phyloP scores from a whole-genome alignment of 2,888 invertebrate species.

The Liopterus haemorrhoidalis region DNA sequence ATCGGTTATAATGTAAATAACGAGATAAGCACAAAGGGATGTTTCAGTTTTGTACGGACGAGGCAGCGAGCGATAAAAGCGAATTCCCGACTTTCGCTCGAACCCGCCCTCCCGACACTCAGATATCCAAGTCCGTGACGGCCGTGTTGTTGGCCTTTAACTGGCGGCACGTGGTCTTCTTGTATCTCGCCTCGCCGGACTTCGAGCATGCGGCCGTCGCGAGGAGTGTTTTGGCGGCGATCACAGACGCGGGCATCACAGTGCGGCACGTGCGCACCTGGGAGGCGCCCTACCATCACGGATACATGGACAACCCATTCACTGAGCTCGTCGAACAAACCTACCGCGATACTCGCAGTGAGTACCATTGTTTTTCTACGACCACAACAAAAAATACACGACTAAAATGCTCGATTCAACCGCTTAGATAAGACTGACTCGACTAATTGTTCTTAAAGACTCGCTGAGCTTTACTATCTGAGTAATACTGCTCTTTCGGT shows the following conservation, averaged over 20 bases:
- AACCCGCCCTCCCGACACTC: conserved; percentile 87
- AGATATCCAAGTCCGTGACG: conserved; percentile 88
- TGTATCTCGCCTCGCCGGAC: conserved; percentile 73
- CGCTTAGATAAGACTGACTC: no score
- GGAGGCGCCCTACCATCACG: conserved; percentile 72
- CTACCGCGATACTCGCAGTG: conserved; percentile 81
- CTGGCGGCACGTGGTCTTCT: conserved; percentile 84
- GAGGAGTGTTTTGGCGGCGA: conserved; percentile 66
- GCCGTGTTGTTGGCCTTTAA: conserved; percentile 77
- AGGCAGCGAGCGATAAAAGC: conserved; percentile 80
- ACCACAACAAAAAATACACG: neutral
- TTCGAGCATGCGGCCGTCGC: conserved; percentile 69
- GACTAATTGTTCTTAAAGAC: no score
- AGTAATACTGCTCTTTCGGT: neutral
- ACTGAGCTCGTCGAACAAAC: conserved; percentile 74
- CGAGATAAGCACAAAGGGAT: no score
- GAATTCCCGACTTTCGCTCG: conserved; percentile 88
- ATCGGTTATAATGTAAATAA: no score
- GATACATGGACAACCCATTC: conserved; percentile 81
- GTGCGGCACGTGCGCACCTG: conserved; percentile 61
- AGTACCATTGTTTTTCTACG: conserved; percentile 42
- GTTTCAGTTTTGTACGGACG: conserved; percentile 82
- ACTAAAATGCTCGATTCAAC: neutral
- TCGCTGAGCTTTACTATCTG: no score
- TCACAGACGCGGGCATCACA: conserved; percentile 64